These are phyloP conservation scores for Carettochelys insculpta DNA, from an alignment of 2,113 vertebrate genomes.

Conservation along the genomic window DNA sequence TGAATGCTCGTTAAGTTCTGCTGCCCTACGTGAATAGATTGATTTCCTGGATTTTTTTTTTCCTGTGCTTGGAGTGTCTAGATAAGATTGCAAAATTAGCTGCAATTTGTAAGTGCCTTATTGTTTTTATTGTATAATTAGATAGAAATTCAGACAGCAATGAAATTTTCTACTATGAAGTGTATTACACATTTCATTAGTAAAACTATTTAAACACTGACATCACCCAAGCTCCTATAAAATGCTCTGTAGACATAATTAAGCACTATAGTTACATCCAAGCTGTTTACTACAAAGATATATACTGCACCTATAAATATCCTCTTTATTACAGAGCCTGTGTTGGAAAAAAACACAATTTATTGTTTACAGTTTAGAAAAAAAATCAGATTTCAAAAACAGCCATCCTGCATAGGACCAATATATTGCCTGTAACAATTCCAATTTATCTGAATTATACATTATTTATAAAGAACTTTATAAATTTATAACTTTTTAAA, in stretches of 20 bases:
- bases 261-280: fast-evolving
- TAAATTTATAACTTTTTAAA: no score
- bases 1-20: background rate
- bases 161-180: background rate
- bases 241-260: background rate
- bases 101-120: background rate
- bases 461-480: constrained; percentile 51
- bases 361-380: background rate
- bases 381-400: background rate
- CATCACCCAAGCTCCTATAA: background rate
- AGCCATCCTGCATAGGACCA: background rate
- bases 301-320: background rate
- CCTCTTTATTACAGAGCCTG: background rate
- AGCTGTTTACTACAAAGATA: background rate
- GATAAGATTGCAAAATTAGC: background rate
- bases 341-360: background rate
- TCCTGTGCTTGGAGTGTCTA: background rate
- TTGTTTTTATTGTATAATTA: background rate
- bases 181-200: background rate
- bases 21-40: background rate
- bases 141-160: background rate
- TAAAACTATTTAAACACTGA: background rate
- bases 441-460: constrained; percentile 23
- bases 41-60: background rate
- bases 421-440: background rate